Conservation (phyloP, 2,113 vertebrate species). For the Pseudorhombus dupliciocellatus region DNA sequence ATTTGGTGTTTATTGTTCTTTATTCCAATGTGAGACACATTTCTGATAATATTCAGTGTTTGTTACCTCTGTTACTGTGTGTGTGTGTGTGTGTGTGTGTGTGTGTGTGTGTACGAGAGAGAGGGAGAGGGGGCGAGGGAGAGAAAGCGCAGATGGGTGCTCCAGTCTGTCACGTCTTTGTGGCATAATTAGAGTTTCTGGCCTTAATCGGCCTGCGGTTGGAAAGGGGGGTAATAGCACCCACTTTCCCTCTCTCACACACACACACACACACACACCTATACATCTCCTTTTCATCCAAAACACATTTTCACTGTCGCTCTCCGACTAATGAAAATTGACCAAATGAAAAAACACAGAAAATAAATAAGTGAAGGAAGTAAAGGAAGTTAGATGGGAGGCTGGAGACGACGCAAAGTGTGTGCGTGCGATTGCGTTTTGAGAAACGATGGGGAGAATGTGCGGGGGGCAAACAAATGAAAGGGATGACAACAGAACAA, state of each 20-base stretch:
- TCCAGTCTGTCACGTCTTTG: slow-evolving; percentile 74
- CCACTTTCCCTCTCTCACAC: slow-evolving; percentile 71
- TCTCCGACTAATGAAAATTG: slow-evolving; percentile 13
- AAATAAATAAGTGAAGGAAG: background rate
- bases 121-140: background rate
- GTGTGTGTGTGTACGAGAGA: slow-evolving; percentile 13
- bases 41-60: background rate
- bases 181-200: slow-evolving; percentile 78
- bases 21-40: background rate
- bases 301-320: slow-evolving; percentile 52
- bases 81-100: slow-evolving; percentile 13
- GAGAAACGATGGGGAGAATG: slow-evolving; percentile 40
- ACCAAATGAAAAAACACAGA: background rate
- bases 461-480: slow-evolving; percentile 62
- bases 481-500: slow-evolving; percentile 80
- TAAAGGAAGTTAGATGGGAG: background rate
- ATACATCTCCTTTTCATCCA: slow-evolving; percentile 12
- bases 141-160: slow-evolving; percentile 73
- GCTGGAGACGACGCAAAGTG: slow-evolving; percentile 7
- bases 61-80: background rate
- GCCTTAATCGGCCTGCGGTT: slow-evolving; percentile 74
- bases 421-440: background rate
- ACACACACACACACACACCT: slow-evolving; percentile 16
- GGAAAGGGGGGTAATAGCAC: slow-evolving; percentile 36
- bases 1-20: background rate